These are phyloP conservation scores for Notechis scutatus DNA, from an alignment of 2,113 vertebrate genomes.

Conservation along the genomic window DNA sequence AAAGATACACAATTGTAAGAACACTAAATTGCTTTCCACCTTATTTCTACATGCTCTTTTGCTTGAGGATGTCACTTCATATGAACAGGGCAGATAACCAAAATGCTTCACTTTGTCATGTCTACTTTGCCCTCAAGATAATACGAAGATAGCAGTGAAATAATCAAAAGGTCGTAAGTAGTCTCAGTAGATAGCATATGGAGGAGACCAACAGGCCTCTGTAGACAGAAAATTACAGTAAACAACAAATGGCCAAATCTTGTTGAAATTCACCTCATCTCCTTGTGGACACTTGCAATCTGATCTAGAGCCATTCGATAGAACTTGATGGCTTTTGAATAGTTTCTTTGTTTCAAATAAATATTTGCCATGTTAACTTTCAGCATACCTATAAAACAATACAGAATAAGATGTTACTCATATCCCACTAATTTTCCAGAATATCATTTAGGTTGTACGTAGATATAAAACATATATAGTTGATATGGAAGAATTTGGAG, in stretches of 20 bases:
- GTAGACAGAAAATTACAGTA: not conserved
- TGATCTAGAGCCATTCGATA: conserved; percentile 98
- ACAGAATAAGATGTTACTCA: conserved; percentile 23
- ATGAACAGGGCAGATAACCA: not conserved
- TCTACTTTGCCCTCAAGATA: not conserved
- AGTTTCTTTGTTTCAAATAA: conserved; percentile 94
- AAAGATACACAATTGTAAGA: not conserved
- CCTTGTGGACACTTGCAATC: conserved; percentile 87
- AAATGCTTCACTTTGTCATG: not conserved
- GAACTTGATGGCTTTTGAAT: conserved; percentile 94
- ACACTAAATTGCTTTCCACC: not conserved
- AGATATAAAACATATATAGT: not conserved
- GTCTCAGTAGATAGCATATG: not conserved
- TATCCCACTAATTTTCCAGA: not conserved
- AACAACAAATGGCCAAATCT: not conserved
- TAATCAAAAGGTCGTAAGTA: not conserved
- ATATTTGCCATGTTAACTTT: conserved; percentile 99
- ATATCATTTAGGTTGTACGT: not conserved
- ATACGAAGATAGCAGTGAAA: not conserved
- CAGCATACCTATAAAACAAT: conserved; percentile 76
- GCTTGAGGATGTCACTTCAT: not conserved
- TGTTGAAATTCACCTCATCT: conserved; percentile 77
- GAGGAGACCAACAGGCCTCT: not conserved
- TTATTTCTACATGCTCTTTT: not conserved
- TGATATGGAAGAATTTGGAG: not conserved